Conservation (phyloP, 2,797 vertebrate genomes). For the Tachyglossus aculeatus region DNA sequence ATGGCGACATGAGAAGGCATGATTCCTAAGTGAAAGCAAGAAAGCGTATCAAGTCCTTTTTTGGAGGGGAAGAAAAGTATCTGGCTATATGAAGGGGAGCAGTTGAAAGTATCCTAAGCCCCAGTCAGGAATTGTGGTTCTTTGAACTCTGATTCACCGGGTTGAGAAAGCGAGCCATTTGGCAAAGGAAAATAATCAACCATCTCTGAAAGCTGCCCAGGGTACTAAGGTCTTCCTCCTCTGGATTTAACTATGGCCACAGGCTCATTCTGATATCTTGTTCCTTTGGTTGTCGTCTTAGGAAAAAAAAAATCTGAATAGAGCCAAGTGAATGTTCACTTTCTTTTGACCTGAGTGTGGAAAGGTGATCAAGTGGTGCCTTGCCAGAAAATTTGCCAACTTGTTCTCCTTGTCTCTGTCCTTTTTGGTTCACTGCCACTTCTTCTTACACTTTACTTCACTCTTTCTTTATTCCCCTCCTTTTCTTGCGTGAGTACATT, state of each 20-base stretch:
- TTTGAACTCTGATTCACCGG: no score
- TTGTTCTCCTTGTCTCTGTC: conserved; percentile 63
- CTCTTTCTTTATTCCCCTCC: conserved; percentile 60
- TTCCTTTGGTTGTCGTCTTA: not conserved
- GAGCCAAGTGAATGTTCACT: conserved; percentile 10
- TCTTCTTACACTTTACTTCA: conserved; percentile 32
- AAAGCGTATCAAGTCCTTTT: not conserved
- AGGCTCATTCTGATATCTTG: not conserved
- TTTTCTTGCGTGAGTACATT: conserved; percentile 70
- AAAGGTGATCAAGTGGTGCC: conserved; percentile 62
- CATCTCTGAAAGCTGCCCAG: not conserved
- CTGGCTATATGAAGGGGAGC: not conserved
- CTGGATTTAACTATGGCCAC: not conserved
- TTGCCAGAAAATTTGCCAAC: conserved; percentile 42
- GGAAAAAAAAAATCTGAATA: conserved; percentile 12
- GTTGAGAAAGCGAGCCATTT: no score
- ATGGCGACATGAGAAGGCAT: no score
- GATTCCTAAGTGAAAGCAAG: fast-evolving
- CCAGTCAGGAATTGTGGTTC: not conserved
- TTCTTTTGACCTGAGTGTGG: conserved; percentile 37
- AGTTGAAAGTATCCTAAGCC: not conserved
- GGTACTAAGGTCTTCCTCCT: not conserved
- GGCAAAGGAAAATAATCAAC: no score
- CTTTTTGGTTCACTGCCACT: conserved; percentile 69
- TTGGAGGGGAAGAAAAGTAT: not conserved